Evolutionary conservation across 1,140 invertebrate genomes (phyloP), one percentile per base, ranked within the genome.

Genomic region (Bombus sylvicola): DNA sequence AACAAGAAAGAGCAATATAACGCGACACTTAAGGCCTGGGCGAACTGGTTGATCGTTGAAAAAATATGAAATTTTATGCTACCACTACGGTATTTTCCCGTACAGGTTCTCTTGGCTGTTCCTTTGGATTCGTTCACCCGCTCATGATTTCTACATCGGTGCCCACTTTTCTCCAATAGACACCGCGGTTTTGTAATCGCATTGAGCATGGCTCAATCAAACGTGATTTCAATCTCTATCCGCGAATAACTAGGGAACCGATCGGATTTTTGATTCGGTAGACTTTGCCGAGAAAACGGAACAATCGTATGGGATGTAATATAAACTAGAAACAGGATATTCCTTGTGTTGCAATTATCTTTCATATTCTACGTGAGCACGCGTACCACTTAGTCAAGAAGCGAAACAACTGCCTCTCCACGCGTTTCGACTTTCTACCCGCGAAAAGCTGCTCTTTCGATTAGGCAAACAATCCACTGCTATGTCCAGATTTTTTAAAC

Each of bases 401-500:
- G 82, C 86, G 86, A 84, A 86, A 90, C 91, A 90, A 78, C 83
- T 69, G 81, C 78, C 81, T 88, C 88, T 90, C 84, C 78, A 85
- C 86, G 47, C 64, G 84, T 28, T 74, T 78, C 81, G 86, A 88
- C 90, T 92, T 92, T 92, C 91, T 91, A 92, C 87, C 41, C 47
- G 68, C 79, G 79, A 72, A 41, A 57, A 81, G 18, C 37, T 81
- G 47, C 25, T 25, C 37, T 6, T 77, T 62, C 75, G 25, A 77
- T 64, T 41, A 68, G 28, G 18, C 39, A 37, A 62, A 57, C 28
- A 64, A 1, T 39, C 25, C 5, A 73, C 9, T 31, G n/a, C 13
- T 73, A n/a, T 73, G 28, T n/a, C 22, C 37, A 31, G n/a, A 53
- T 69, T 34, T 3, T 25, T 28, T 25, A 0, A 9, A 34, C 47